Base-by-base conservation (phyloP, 2,113 vertebrate species). In the Plecturocebus donacophilus region DNA sequence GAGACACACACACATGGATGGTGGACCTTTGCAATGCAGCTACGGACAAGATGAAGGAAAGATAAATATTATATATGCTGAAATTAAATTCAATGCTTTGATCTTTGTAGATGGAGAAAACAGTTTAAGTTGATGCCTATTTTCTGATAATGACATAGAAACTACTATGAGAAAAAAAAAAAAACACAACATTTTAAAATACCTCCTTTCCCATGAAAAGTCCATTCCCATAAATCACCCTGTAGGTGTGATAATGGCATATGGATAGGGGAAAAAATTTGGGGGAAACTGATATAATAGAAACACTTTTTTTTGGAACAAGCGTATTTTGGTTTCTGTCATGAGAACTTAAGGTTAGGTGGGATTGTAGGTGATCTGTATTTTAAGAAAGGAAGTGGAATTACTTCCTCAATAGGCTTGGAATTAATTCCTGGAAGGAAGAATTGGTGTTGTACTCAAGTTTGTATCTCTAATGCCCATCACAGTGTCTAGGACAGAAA, bases 111-210 rank as follows among this genome's bases (percentile, higher is more conserved):
- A 20, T 70, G 12, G 19, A 42, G 54, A 93, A 90, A 90, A 61
- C 12, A 86, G 27, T 68, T 68, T 82, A 76, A 94, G 4, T 23
- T n/a, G 17, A 64, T 54, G 16, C 0, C 20, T 92, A 45, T 35
- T 86, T 91, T 89, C 58, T 66, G 23, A 70, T 79, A 87, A 95
- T 61, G 19, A 61, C 19, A 95, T 8, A 79, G 56, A 85, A 88
- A 90, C 25, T 40, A 76, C 42, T 20, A 16, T 35, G 32, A 97
- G 4, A 21, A 6, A 2, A 47, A 75, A 2, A 47, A 75, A 32
- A 83, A 32, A n/a, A 40, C 0, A 19, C 16, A 47, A 12, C 2
- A 12, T 90, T 97, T 76, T 19, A 92, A 40, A 81, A 82, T 45
- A 8, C 1, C 25, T 70, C 20, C 8, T 96, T 96, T 32, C 77